Evolutionary conservation across 2,888 invertebrate genomes (phyloP), one percentile per base, ranked within the genome.

Genomic region (Tipula unca): DNA sequence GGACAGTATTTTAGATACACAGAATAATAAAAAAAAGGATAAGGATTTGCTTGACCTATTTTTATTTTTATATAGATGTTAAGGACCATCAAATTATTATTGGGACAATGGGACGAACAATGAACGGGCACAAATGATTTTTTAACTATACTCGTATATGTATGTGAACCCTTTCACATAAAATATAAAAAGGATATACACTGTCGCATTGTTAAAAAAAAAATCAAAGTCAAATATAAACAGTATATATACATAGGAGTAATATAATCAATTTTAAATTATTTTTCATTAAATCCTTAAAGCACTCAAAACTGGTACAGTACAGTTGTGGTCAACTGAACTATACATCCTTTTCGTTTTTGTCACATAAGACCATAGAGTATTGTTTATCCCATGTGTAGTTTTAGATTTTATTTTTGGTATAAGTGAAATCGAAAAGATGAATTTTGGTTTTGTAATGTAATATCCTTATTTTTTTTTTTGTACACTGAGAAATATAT

Each of bases 41-140:
- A 69, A 69, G 25, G 69, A 69, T 69, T 69, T 69, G 69, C 69
- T 69, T 69, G 69, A 69, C 69, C 69, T 69, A 69, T 69, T 69
- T 69, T 69, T 69, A 69, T 69, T 25, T 69, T 69, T 69, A 25
- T 25, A 69, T 25, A 69, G 25, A 69, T 69, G 69, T 69, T 69
- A 69, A 69, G 69, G 69, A 69, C 25, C 69, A 69, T 69, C 69
- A 69, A 69, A 69, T 69, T 69, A 69, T 69, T 69, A 69, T 69
- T 69, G 69, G 69, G 25, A 69, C 69, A 69, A 69, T 69, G 69
- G 69, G 25, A 69, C 69, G 69, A 20, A 69, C 69, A 69, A 69
- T 69, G 69, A 25, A 69, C 69, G 25, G n/a, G 25, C 25, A 69
- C 69, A 69, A 69, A 69, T 69, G 69, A 69, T 69, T 69, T 69